These are phyloP conservation scores for Paragorgia papillata DNA, from an alignment of 92 coral and sea anemone species.

Conservation along the genomic window DNA sequence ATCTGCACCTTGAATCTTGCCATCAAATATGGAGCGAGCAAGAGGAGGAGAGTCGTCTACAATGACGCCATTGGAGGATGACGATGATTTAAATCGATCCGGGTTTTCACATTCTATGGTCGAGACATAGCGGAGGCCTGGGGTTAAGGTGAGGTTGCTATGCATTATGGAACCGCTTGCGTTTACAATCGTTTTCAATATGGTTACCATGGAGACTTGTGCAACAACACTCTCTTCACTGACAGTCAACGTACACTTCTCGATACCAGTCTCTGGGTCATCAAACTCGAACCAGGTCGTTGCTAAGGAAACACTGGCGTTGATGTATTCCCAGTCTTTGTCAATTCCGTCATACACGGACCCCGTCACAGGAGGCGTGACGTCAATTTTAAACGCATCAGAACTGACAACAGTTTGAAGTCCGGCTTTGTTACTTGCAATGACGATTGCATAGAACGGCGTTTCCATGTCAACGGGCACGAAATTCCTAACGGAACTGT, in stretches of 20 bases:
- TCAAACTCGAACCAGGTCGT: conserved; percentile 74
- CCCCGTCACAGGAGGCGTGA: conserved; percentile 83
- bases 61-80: conserved; percentile 77
- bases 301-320: conserved; percentile 53
- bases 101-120: conserved; percentile 74
- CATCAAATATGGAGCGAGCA: conserved; percentile 63
- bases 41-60: conserved; percentile 82
- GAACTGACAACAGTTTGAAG: conserved; percentile 75
- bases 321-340: conserved; percentile 68
- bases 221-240: conserved; percentile 47
- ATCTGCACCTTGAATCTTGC: conserved; percentile 49
- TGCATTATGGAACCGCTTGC: conserved; percentile 58
- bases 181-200: conserved; percentile 58
- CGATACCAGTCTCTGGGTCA: conserved; percentile 72
- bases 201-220: conserved; percentile 44
- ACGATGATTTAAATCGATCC: conserved; percentile 74
- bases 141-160: conserved; percentile 62
- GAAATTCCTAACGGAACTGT: conserved; percentile 62
- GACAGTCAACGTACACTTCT: conserved; percentile 70
- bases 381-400: conserved; percentile 64
- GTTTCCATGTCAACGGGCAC: conserved; percentile 53
- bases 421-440: conserved; percentile 74
- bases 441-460: conserved; percentile 67
- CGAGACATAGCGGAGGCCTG: conserved; percentile 77
- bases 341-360: conserved; percentile 73